Evolutionary conservation across 2,888 invertebrate genomes (phyloP), one percentile per base, ranked within the genome.

Genomic region (Stenodera caucasica): DNA sequence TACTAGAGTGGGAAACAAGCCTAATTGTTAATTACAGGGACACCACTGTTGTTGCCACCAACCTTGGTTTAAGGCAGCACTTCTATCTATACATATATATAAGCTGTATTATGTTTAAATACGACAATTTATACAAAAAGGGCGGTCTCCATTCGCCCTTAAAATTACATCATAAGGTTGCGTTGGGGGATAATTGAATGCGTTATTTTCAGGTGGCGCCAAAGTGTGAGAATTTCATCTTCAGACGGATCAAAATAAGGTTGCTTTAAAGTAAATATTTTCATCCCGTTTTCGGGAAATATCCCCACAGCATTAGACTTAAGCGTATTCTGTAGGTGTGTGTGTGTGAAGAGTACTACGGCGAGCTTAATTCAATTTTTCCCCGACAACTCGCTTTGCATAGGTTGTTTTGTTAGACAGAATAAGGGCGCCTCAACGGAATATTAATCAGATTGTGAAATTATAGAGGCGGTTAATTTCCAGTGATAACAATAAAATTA

Each of bases 11-110:
- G 57, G n/a, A n/a, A 63, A 63, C 63, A 54, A 59, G 59, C 63
- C 63, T 63, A 63, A 63, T 63, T 63, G 63, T 63, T 63, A 63
- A 63, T 63, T 63, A 63, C 63, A 63, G 54, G 57, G 58, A 59
- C 59, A 63, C 59, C 59, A 40, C 63, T 37, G 53, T 59, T 58
- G 50, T 57, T 15, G 56, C 59, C 59, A 53, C 57, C 37, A 59
- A 53, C 51, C 49, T 59, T 9, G 57, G 59, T 59, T 63, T 63
- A 54, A 63, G 59, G 57, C 30, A 5, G n/a, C 35, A n/a, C n/a
- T n/a, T n/a, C n/a, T n/a, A n/a, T n/a, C n/a, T n/a, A n/a, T n/a
- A n/a, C n/a, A n/a, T n/a, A n/a, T n/a, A n/a, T n/a, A n/a, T n/a
- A n/a, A 2, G 29, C 55, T 49, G 56, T 61, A 58, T 53, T 57